These are phyloP conservation scores for Dinoponera quadriceps DNA, from an alignment of 1,140 invertebrate species.

Conservation along the genomic window DNA sequence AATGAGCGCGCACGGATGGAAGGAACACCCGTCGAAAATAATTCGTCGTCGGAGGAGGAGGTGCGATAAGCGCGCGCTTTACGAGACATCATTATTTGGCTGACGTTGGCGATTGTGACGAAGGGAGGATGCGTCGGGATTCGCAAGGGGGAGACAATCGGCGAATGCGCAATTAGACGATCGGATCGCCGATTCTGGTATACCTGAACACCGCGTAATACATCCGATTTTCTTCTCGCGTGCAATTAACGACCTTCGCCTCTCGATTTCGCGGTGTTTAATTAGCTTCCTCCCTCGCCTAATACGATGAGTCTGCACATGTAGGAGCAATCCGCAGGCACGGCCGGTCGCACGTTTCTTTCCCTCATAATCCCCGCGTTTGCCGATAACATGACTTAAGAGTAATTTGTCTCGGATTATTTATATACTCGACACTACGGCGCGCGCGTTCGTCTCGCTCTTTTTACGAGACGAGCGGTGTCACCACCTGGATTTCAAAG, in stretches of 20 bases:
- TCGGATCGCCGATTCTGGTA: background rate
- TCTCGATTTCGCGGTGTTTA: constrained; percentile 17
- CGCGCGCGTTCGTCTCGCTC: constrained; percentile 45
- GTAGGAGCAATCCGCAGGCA: constrained; percentile 35
- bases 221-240: background rate
- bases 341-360: constrained; percentile 19
- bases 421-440: constrained; percentile 53
- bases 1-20: constrained; percentile 49
- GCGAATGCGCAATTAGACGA: background rate
- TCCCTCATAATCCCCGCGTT: constrained; percentile 43
- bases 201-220: background rate
- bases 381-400: constrained; percentile 60
- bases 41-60: constrained; percentile 37
- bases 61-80: constrained; percentile 20
- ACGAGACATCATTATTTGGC: constrained; percentile 51
- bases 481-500: constrained; percentile 54
- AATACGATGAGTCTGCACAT: constrained; percentile 52
- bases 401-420: constrained; percentile 61
- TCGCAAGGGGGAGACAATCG: background rate
- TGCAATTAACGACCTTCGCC: constrained; percentile 14
- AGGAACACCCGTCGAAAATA: constrained; percentile 62
- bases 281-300: constrained; percentile 53
- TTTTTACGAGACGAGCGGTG: constrained; percentile 47
- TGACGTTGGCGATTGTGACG: constrained; percentile 3
- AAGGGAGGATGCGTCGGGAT: background rate